phyloP scores from a whole-genome alignment of 1,140 invertebrate genomes.

The Spodoptera frugiperda region DNA sequence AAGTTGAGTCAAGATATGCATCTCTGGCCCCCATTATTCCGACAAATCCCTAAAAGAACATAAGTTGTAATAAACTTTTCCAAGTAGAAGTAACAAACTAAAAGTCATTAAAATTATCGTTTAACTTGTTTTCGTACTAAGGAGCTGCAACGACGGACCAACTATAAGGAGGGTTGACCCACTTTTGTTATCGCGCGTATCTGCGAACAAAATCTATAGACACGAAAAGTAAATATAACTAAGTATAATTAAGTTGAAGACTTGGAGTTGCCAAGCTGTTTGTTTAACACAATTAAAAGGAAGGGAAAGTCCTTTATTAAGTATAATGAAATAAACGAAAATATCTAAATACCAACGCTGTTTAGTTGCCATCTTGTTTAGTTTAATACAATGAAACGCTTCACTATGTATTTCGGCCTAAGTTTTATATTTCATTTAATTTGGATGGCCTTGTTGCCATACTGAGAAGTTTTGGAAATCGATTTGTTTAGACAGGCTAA shows the following conservation, averaged over 20 bases:
- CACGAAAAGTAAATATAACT: constrained; percentile 26
- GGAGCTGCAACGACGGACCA: constrained; percentile 13
- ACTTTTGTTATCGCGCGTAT: constrained; percentile 40
- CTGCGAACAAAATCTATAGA: constrained; percentile 30
- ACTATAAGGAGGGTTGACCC: constrained; percentile 44
- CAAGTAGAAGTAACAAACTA: constrained; percentile 44
- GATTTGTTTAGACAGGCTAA: too few relatives aligned
- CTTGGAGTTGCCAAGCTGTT: constrained; percentile 29
- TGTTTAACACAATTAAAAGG: constrained; percentile 26
- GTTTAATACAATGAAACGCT: background rate
- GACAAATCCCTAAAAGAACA: constrained; percentile 35
- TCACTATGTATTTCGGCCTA: too few relatives aligned
- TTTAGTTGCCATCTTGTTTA: background rate
- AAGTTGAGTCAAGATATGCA: constrained; percentile 11
- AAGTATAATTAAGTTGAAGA: constrained; percentile 26
- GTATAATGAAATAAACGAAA: constrained; percentile 18
- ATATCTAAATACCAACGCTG: constrained; percentile 2
- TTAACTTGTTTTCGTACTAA: constrained; percentile 49
- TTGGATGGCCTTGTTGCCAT: background rate
- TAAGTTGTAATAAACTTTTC: constrained; percentile 36
- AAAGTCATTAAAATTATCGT: constrained; percentile 59
- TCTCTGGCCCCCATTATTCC: constrained; percentile 17
- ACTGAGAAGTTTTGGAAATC: background rate
- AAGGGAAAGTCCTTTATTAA: constrained; percentile 31
- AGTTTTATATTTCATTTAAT: too few relatives aligned